These are phyloP conservation scores for Phyto melanocephala DNA, from an alignment of 2,888 invertebrate species.

Conservation along the genomic window DNA sequence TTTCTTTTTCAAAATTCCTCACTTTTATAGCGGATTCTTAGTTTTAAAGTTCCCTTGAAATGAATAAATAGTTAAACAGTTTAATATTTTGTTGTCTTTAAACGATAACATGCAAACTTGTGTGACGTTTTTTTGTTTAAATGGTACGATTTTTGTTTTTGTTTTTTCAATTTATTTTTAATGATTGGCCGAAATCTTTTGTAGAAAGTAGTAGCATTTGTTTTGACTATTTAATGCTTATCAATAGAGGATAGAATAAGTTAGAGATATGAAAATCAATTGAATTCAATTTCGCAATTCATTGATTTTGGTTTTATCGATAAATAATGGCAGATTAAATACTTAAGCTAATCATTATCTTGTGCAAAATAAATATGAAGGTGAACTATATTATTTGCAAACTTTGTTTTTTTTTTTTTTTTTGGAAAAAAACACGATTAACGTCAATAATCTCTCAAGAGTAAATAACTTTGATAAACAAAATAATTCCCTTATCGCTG, in stretches of 20 bases:
- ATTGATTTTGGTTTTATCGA: neutral
- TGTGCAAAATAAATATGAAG: too few species aligned
- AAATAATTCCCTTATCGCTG: too few species aligned
- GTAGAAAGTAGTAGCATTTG: neutral
- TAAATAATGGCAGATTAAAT: too few species aligned
- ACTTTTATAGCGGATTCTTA: conserved; percentile 35
- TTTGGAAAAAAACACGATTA: too few species aligned
- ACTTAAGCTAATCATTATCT: too few species aligned
- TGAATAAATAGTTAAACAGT: too few species aligned
- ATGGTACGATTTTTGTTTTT: neutral
- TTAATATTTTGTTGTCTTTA: neutral
- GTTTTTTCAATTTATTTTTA: neutral
- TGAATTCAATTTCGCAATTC: neutral
- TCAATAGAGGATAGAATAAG: neutral
- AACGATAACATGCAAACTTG: neutral
- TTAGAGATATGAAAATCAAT: conserved; percentile 5
- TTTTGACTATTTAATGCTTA: neutral
- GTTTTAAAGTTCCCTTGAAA: neutral
- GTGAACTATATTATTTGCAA: too few species aligned
- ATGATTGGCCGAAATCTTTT: neutral
- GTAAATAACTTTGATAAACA: too few species aligned
- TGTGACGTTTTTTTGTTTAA: neutral
- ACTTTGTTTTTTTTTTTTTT: too few species aligned
- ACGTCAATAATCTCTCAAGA: too few species aligned
- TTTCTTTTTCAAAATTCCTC: neutral